Conservation (phyloP, 2,797 vertebrate genomes). For the Sebastes kiyomatsui region DNA sequence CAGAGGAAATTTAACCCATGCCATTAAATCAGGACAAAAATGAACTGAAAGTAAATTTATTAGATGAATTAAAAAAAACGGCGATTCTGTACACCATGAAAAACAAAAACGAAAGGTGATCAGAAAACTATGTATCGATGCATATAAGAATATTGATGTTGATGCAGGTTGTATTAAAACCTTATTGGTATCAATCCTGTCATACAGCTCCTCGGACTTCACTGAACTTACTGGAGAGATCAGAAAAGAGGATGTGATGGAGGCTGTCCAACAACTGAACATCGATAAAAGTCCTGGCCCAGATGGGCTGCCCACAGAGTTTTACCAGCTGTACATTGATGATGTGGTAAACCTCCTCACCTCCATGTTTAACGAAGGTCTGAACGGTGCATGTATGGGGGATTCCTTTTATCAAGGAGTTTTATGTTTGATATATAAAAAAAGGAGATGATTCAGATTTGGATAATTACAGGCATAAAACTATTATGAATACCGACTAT, state of each 20-base stretch:
- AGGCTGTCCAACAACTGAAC: neutral
- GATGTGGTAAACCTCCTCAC: neutral
- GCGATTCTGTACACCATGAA: neutral
- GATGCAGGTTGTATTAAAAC: neutral
- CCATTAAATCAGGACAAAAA: neutral
- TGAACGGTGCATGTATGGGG: neutral
- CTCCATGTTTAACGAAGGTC: neutral
- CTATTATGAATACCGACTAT: neutral
- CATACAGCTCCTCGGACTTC: too few relatives aligned
- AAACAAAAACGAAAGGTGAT: neutral
- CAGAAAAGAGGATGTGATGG: accelerated
- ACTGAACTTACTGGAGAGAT: too few relatives aligned
- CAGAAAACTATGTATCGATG: neutral
- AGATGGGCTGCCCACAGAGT: neutral
- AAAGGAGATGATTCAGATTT: neutral
- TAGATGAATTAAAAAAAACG: neutral
- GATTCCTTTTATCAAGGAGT: neutral
- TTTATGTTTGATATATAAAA: neutral
- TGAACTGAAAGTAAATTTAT: neutral
- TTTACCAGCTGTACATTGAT: neutral
- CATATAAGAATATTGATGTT: neutral
- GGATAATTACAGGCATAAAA: neutral
- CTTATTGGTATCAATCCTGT: too few relatives aligned
- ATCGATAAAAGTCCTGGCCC: neutral
- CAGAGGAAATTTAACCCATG: neutral